Evolutionary conservation across 2,113 vertebrate genomes (phyloP).

Genomic region (Dissostichus mawsoni): DNA sequence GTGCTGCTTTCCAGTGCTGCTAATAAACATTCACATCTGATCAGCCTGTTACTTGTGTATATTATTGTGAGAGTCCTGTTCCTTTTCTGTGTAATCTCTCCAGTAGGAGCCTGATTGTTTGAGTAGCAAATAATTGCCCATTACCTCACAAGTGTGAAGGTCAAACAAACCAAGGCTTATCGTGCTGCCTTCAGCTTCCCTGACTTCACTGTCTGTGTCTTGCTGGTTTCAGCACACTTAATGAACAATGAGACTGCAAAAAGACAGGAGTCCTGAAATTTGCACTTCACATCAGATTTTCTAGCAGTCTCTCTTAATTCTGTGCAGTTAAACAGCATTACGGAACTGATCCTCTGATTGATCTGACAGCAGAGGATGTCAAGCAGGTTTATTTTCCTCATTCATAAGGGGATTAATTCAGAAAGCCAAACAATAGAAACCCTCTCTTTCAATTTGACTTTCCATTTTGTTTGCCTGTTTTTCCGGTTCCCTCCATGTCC

Average conservation of each 20-base stretch:
- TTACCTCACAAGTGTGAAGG: slow-evolving; percentile 27
- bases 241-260: slow-evolving; percentile 2
- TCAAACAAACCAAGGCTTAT: slow-evolving; percentile 33
- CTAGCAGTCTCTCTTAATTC: not conserved
- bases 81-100: no score
- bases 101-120: slow-evolving; percentile 15
- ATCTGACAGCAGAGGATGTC: not conserved
- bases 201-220: not conserved
- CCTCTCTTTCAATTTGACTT: not conserved
- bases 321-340: not conserved
- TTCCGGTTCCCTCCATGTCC: not conserved
- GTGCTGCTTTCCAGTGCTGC: not conserved
- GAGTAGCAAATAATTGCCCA: slow-evolving; percentile 8
- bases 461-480: not conserved
- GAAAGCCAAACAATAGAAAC: not conserved
- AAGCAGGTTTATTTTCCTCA: not conserved
- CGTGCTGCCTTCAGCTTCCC: slow-evolving; percentile 4
- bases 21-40: not conserved
- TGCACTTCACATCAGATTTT: slow-evolving; percentile 6
- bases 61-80: not conserved
- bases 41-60: not conserved
- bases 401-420: not conserved
- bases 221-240: not conserved
- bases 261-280: slow-evolving; percentile 7
- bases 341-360: not conserved